Conservation (phyloP, 1,140 invertebrate species). For the Gonatopus flavifemur region DNA sequence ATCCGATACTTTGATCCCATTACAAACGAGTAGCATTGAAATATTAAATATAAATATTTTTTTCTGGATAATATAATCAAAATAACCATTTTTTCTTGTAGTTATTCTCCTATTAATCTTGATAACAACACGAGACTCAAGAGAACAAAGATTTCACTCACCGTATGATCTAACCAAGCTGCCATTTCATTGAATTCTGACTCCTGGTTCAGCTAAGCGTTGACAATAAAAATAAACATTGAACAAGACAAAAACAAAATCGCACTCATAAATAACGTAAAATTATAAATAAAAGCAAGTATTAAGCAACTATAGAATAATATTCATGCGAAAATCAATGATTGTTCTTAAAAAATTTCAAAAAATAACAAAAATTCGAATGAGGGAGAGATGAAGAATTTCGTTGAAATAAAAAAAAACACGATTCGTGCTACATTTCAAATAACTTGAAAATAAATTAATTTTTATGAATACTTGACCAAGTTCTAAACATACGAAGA, state of each 20-base stretch:
- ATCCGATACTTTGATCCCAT: too few relatives aligned
- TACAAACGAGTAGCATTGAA: too few relatives aligned
- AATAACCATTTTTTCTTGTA: too few relatives aligned
- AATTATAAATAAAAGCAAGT: conserved; percentile 9
- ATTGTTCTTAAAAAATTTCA: not conserved
- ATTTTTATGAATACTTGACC: not conserved
- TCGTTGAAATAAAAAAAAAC: too few relatives aligned
- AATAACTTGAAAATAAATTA: not conserved
- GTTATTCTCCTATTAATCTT: too few relatives aligned
- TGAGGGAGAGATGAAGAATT: too few relatives aligned
- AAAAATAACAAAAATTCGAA: not conserved
- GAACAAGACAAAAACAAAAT: conserved; percentile 25
- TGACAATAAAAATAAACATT: conserved; percentile 41
- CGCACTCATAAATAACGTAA: conserved; percentile 3
- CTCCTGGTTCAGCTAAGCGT: conserved; percentile 68
- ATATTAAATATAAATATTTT: too few relatives aligned
- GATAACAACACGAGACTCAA: too few relatives aligned
- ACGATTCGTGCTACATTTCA: not conserved
- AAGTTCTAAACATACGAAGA: too few relatives aligned
- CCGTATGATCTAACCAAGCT: conserved; percentile 78
- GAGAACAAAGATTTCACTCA: conserved; percentile 47
- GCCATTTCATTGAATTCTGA: conserved; percentile 94
- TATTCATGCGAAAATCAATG: conserved; percentile 6
- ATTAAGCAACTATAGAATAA: conserved; percentile 17
- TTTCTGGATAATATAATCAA: too few relatives aligned